phyloP scores from a whole-genome alignment of 1,140 invertebrate genomes.

The Platyscapa corneri region DNA sequence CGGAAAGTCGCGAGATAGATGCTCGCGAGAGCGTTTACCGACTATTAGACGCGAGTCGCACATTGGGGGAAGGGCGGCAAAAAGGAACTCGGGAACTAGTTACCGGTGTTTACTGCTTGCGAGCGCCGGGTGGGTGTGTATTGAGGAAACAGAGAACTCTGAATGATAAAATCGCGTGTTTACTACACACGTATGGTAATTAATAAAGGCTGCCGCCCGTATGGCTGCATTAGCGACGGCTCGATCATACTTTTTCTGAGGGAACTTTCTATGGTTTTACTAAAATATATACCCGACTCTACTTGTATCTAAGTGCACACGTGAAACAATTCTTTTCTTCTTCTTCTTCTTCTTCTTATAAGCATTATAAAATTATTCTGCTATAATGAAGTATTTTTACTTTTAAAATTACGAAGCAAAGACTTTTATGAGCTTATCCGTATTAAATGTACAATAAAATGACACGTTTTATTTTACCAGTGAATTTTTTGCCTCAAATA shows the following conservation, averaged over 20 bases:
- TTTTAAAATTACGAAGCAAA: not conserved
- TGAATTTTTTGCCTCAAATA: no score
- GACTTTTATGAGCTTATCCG: not conserved
- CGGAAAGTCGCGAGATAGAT: slow-evolving; percentile 11
- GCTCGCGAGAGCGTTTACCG: slow-evolving; percentile 1
- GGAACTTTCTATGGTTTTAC: slow-evolving; percentile 11
- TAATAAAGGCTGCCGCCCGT: slow-evolving; percentile 24
- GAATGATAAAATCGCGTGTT: slow-evolving; percentile 47
- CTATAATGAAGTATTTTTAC: not conserved
- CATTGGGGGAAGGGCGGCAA: not conserved
- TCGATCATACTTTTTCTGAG: not conserved
- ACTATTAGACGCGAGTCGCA: slow-evolving; percentile 1
- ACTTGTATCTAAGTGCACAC: not conserved
- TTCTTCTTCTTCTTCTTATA: no score
- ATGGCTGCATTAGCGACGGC: not conserved
- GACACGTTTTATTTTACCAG: no score
- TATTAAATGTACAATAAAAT: not conserved
- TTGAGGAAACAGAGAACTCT: not conserved
- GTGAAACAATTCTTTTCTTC: not conserved
- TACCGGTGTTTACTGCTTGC: not conserved
- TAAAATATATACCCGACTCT: not conserved
- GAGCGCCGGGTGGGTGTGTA: not conserved
- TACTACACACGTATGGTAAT: slow-evolving; percentile 29
- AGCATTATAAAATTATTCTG: not conserved
- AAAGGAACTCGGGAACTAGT: not conserved